Evolutionary conservation across 2,113 vertebrate species (phyloP).

Genomic region (Nycticebus coucang): DNA sequence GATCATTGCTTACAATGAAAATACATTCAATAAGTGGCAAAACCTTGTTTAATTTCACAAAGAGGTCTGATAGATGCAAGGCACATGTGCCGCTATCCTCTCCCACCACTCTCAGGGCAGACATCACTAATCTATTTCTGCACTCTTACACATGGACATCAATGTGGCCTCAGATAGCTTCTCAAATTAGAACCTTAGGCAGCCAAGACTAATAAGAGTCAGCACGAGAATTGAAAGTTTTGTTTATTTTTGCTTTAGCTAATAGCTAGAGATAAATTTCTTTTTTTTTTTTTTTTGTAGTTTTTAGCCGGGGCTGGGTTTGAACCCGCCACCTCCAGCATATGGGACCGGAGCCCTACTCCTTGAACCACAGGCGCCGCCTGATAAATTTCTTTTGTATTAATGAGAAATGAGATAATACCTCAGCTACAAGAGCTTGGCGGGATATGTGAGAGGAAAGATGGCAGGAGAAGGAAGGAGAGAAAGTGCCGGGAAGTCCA

Average conservation of each 20-base stretch:
- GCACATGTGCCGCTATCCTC: neutral
- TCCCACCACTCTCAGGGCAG: neutral
- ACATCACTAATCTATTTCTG: neutral
- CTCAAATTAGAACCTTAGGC: neutral
- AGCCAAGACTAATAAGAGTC: neutral
- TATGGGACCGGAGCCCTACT: too few species aligned
- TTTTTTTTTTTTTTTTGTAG: too few species aligned
- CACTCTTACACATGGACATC: neutral
- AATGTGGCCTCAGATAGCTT: neutral
- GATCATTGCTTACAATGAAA: conserved; percentile 10
- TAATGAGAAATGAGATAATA: conserved; percentile 9
- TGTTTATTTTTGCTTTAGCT: conserved; percentile 28
- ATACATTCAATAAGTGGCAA: neutral
- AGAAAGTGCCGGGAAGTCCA: too few species aligned
- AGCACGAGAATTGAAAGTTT: neutral
- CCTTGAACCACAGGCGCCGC: too few species aligned
- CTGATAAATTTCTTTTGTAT: neutral
- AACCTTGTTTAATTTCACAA: conserved; percentile 5
- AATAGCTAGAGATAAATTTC: neutral
- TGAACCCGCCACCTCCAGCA: too few species aligned
- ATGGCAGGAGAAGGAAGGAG: too few species aligned
- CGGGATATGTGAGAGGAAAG: neutral
- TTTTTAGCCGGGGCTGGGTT: too few species aligned
- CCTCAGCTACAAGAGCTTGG: neutral
- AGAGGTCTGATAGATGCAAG: neutral